A percentile compares a stretch with the other conserved stretches of the same genome.
These are phyloP conservation scores for Myotis planiceps DNA, from an alignment of 2,797 vertebrate species.

Conservation along the genomic window DNA sequence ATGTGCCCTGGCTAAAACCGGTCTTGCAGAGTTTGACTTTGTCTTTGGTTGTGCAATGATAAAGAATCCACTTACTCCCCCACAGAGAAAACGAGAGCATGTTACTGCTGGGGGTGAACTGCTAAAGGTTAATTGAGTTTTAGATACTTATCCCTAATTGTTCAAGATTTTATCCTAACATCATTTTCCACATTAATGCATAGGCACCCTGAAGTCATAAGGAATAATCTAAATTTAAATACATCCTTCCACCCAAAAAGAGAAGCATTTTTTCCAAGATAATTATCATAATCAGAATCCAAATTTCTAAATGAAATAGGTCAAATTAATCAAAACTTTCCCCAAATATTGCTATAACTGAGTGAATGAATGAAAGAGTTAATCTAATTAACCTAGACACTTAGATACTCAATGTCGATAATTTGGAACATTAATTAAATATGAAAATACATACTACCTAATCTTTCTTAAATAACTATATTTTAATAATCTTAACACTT, in stretches of 20 bases:
- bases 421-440: slow-evolving; percentile 34
- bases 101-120: slow-evolving; percentile 31
- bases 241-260: not conserved
- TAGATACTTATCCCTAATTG: slow-evolving; percentile 76
- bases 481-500: not conserved
- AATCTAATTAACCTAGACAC: not conserved
- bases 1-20: not conserved
- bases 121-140: slow-evolving; percentile 78
- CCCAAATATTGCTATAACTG: slow-evolving; percentile 19
- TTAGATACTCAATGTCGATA: not conserved
- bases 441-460: not conserved
- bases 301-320: slow-evolving; percentile 47
- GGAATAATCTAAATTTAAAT: slow-evolving; percentile 68
- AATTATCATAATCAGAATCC: slow-evolving; percentile 52
- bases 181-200: slow-evolving; percentile 71
- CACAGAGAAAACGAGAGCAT: slow-evolving; percentile 51
- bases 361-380: not conserved
- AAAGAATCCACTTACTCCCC: slow-evolving; percentile 56
- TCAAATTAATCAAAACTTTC: slow-evolving; percentile 53
- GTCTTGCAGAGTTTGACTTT: slow-evolving; percentile 27
- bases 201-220: slow-evolving; percentile 41
- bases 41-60: slow-evolving; percentile 29
- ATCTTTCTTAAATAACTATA: not conserved
- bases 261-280: slow-evolving; percentile 34
- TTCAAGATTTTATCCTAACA: slow-evolving; percentile 76